These are phyloP conservation scores for Scarus forsteni DNA, from an alignment of 2,797 vertebrate species.

Conservation along the genomic window DNA sequence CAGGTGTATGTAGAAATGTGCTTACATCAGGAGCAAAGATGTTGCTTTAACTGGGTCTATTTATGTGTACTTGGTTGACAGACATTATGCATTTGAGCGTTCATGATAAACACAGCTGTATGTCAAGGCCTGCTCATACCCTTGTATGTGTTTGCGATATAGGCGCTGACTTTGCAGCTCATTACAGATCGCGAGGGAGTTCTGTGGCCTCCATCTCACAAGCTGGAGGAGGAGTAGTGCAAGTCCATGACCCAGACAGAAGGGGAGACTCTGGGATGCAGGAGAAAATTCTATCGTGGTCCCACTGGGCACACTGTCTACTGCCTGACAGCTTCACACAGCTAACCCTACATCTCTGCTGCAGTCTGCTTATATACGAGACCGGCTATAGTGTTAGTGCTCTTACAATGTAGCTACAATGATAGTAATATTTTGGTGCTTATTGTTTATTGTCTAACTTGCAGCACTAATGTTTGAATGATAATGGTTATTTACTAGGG, in stretches of 20 bases:
- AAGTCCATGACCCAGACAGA: constrained; percentile 51
- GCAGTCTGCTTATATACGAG: neutral
- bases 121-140: constrained; percentile 2
- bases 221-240: constrained; percentile 24
- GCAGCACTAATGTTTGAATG: too few species aligned
- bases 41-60: neutral
- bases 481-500: too few species aligned
- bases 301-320: constrained; percentile 23
- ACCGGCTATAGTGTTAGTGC: neutral
- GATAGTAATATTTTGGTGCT: too few species aligned
- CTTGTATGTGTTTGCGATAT: constrained; percentile 8
- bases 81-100: too few species aligned
- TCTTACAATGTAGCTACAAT: neutral
- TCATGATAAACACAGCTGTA: neutral
- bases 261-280: constrained; percentile 33
- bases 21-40: neutral
- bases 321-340: constrained; percentile 41
- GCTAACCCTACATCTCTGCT: constrained; percentile 25
- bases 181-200: constrained; percentile 56
- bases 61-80: neutral
- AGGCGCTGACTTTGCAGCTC: constrained; percentile 56
- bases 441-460: too few species aligned
- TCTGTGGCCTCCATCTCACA: constrained; percentile 34
- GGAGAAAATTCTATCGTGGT: constrained; percentile 16
- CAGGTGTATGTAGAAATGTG: constrained; percentile 1